phyloP scores from a whole-genome alignment of 1,140 invertebrate genomes.

The Branchinecta lynchi region DNA sequence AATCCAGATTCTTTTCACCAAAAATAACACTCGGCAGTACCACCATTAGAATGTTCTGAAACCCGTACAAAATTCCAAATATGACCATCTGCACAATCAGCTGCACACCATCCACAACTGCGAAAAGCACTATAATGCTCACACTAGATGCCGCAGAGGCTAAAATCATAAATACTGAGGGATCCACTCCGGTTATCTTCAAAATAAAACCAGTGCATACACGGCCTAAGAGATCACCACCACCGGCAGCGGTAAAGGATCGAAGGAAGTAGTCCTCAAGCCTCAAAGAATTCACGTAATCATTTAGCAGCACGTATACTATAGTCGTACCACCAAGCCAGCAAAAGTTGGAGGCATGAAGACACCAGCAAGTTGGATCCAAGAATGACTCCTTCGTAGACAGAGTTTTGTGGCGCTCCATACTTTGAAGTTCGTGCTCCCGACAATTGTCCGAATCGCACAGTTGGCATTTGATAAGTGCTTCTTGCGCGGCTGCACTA shows the following conservation, averaged over 20 bases:
- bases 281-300: slow-evolving; percentile 18
- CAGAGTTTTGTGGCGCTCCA: neutral
- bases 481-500: neutral
- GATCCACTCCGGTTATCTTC: slow-evolving; percentile 8
- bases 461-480: neutral
- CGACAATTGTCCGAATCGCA: slow-evolving; percentile 13
- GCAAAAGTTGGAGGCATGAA: slow-evolving; percentile 23
- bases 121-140: slow-evolving; percentile 16
- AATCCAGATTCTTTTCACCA: slow-evolving; percentile 22
- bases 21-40: slow-evolving; percentile 20
- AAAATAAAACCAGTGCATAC: slow-evolving; percentile 19
- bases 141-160: slow-evolving; percentile 17
- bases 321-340: slow-evolving; percentile 23
- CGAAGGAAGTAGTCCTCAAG: slow-evolving; percentile 20
- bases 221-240: slow-evolving; percentile 22
- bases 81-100: slow-evolving; percentile 18
- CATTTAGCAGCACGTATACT: slow-evolving; percentile 24
- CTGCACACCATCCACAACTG: slow-evolving; percentile 16
- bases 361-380: slow-evolving; percentile 22
- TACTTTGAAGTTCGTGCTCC: neutral
- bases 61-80: slow-evolving; percentile 22
- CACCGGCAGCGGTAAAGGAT: slow-evolving; percentile 20
- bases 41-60: slow-evolving; percentile 20
- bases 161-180: slow-evolving; percentile 14
- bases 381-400: slow-evolving; percentile 15